Evolutionary conservation across 2,113 vertebrate genomes (phyloP).

Genomic region (Elephas maximus): DNA sequence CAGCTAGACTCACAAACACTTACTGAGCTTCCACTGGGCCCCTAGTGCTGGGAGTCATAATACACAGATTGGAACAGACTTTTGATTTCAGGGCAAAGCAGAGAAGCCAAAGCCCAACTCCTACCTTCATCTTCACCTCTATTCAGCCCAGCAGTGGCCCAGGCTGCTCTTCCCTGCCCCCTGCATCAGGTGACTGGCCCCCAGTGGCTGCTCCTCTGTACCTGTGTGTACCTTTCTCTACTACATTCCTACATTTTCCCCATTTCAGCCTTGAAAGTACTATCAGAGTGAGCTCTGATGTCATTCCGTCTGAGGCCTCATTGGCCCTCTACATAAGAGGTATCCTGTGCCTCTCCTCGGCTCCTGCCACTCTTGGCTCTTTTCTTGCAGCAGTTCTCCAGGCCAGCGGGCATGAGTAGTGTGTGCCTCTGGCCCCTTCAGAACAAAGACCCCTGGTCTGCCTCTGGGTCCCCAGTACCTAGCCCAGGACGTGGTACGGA

Average conservation of each 20-base stretch:
- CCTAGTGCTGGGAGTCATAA: not conserved
- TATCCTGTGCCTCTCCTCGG: not conserved
- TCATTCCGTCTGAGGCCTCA: no score
- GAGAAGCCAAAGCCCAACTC: not conserved
- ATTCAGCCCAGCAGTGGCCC: not conserved
- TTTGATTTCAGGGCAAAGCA: not conserved
- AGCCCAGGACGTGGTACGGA: not conserved
- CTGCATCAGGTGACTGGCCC: not conserved
- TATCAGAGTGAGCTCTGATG: no score
- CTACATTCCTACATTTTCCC: fast-evolving
- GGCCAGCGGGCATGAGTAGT: not conserved
- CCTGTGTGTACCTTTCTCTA: not conserved
- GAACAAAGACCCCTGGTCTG: not conserved
- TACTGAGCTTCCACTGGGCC: not conserved
- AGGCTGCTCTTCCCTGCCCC: not conserved
- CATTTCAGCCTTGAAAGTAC: not conserved
- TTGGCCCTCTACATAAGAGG: not conserved
- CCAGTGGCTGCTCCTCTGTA: not conserved
- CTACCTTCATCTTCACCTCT: not conserved
- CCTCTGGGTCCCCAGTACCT: not conserved
- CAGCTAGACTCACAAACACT: not conserved
- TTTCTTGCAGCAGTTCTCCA: not conserved
- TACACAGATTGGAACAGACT: not conserved
- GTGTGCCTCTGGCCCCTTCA: not conserved
- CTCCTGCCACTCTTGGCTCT: not conserved